Conservation (phyloP, 2,113 vertebrate genomes). For the Cromileptes altivelis region DNA sequence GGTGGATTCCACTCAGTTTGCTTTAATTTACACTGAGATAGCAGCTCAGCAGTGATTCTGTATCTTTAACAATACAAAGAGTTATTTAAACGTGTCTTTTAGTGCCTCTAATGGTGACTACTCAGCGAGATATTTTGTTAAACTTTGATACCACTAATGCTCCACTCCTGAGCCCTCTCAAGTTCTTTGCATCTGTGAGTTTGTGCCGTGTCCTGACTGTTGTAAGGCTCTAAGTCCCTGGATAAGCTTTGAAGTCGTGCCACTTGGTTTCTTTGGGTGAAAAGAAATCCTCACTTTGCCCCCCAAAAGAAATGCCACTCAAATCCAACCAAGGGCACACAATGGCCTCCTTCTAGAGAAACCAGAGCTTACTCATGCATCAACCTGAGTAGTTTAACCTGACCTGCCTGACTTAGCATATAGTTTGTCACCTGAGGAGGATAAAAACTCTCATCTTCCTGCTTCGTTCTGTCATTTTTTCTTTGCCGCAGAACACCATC, state of each 20-base stretch:
- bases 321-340: slow-evolving; percentile 68
- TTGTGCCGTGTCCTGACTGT: slow-evolving; percentile 52
- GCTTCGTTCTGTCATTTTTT: background rate
- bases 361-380: slow-evolving; percentile 55
- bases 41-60: background rate
- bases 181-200: slow-evolving; percentile 46
- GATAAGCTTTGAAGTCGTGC: slow-evolving; percentile 80
- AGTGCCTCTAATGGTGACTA: slow-evolving; percentile 5
- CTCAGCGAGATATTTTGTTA: slow-evolving; percentile 31
- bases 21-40: slow-evolving; percentile 16
- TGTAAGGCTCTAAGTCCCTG: slow-evolving; percentile 65
- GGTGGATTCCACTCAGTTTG: background rate
- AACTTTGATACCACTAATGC: slow-evolving; percentile 44
- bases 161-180: slow-evolving; percentile 40
- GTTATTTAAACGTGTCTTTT: background rate
- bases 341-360: slow-evolving; percentile 61
- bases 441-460: slow-evolving; percentile 4
- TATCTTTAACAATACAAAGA: background rate
- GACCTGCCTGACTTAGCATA: slow-evolving; percentile 24
- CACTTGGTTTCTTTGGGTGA: slow-evolving; percentile 79
- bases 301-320: slow-evolving; percentile 71
- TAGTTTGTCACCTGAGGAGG: slow-evolving; percentile 28
- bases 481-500: background rate
- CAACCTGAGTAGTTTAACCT: slow-evolving; percentile 26
- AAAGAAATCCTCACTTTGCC: slow-evolving; percentile 73